These are phyloP conservation scores for Eupithecia pulchellata DNA, from an alignment of 2,888 invertebrate genomes.

Conservation along the genomic window DNA sequence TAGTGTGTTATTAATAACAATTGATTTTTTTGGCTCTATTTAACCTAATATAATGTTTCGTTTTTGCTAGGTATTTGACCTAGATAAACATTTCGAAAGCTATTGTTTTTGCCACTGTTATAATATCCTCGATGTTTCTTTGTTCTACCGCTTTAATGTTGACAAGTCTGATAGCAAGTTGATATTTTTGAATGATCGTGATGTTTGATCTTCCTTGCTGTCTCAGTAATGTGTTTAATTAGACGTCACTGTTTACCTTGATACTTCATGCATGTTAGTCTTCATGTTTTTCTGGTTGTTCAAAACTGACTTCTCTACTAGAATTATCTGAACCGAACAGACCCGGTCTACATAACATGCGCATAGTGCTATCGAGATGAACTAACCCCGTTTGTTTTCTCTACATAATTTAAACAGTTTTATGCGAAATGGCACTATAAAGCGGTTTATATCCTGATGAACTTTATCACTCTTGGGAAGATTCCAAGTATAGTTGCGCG, in stretches of 20 bases:
- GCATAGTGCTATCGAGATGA: conserved; percentile 28
- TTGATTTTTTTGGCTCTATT: conserved; percentile 47
- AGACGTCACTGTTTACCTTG: conserved; percentile 68
- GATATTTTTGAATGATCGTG: background rate
- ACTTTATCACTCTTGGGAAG: conserved; percentile 48
- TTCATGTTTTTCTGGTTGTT: conserved; percentile 61
- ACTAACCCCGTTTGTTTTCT: conserved; percentile 48
- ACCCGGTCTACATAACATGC: conserved; percentile 15
- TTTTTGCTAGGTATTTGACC: conserved; percentile 57
- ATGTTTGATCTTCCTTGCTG: conserved; percentile 24
- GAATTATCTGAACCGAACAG: conserved; percentile 22
- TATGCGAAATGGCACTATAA: conserved; percentile 51
- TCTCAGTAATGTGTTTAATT: conserved; percentile 49
- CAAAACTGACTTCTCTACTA: conserved; percentile 44
- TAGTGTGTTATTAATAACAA: conserved; percentile 12
- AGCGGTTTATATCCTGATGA: conserved; percentile 51
- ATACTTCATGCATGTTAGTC: conserved; percentile 53
- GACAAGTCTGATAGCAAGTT: conserved; percentile 7
- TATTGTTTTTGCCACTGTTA: conserved; percentile 16
- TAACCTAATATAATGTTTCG: conserved; percentile 50
- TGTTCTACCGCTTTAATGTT: conserved; percentile 7
- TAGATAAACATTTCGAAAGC: conserved; percentile 60
- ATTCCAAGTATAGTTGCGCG: conserved; percentile 53
- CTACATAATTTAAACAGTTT: conserved; percentile 49
- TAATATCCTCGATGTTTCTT: background rate